Conservation (phyloP, 1,140 invertebrate species). For the Drosophila yakuba region DNA sequence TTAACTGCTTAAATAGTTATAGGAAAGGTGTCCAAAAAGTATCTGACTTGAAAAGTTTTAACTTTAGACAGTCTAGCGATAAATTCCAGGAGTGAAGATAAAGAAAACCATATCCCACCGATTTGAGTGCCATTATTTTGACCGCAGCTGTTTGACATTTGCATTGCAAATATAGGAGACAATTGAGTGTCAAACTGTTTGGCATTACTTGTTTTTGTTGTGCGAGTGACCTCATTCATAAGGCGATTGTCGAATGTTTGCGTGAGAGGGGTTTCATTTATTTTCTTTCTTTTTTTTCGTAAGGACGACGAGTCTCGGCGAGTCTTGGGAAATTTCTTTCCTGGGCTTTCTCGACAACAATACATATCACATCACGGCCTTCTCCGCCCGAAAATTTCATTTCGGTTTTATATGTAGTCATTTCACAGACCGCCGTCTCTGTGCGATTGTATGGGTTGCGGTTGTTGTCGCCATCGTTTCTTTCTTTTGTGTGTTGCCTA, state of each 20-base stretch:
- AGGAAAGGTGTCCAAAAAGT: neutral
- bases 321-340: slow-evolving; percentile 15
- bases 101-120: neutral
- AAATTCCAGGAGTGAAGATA: neutral
- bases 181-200: slow-evolving; percentile 42
- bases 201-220: slow-evolving; percentile 25
- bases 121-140: slow-evolving; percentile 22
- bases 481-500: slow-evolving; percentile 72
- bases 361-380: slow-evolving; percentile 38
- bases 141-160: slow-evolving; percentile 49
- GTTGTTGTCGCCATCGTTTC: slow-evolving; percentile 67
- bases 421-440: slow-evolving; percentile 50
- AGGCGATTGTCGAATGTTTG: slow-evolving; percentile 40
- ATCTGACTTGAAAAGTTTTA: neutral
- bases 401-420: slow-evolving; percentile 67
- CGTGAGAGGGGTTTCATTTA: neutral
- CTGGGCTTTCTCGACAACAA: slow-evolving; percentile 38
- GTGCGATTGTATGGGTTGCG: slow-evolving; percentile 30
- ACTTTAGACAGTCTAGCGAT: neutral
- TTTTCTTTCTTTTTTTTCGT: neutral
- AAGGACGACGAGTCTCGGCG: slow-evolving; percentile 19
- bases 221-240: slow-evolving; percentile 55
- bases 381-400: slow-evolving; percentile 48
- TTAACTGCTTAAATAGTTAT: no score
- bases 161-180: slow-evolving; percentile 64